Percentiles rank a stretch among this genome's conserved stretches.
Conservation (phyloP, 1,140 invertebrate genomes). For the Cydia amplana region DNA sequence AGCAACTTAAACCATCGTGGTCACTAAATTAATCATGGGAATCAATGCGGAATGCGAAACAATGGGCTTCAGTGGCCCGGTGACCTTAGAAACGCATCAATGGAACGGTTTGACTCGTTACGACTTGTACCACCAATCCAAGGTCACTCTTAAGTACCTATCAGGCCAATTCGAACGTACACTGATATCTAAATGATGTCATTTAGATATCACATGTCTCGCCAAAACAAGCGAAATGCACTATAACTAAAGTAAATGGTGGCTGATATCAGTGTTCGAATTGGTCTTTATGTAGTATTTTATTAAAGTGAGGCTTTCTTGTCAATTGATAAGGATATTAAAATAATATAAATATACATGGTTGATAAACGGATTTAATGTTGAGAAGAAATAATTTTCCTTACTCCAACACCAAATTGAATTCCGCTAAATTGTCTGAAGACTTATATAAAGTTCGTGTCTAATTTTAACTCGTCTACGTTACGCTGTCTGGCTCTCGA, state of each 20-base stretch:
- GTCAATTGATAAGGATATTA: neutral
- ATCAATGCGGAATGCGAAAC: slow-evolving; percentile 24
- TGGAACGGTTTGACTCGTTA: neutral
- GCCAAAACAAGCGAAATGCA: too few species aligned
- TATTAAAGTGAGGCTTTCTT: neutral
- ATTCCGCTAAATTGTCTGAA: neutral
- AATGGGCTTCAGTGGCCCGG: slow-evolving; percentile 15
- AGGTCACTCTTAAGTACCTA: slow-evolving; percentile 8
- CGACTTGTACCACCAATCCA: neutral
- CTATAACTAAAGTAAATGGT: too few species aligned
- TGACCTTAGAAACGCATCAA: slow-evolving; percentile 25
- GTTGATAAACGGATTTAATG: slow-evolving; percentile 15
- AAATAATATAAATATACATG: neutral
- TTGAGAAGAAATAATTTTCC: neutral
- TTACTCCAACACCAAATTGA: neutral
- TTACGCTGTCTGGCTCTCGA: slow-evolving; percentile 2
- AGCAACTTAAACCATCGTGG: slow-evolving; percentile 27
- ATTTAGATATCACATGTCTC: too few species aligned
- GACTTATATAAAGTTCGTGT: neutral
- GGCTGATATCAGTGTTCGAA: too few species aligned
- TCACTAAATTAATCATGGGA: slow-evolving; percentile 40
- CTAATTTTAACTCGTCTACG: slow-evolving; percentile 5
- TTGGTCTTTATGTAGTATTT: neutral
- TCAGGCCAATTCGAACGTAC: too few species aligned
- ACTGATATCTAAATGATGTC: too few species aligned